A percentile compares a stretch with the other conserved stretches of the same genome.
These are phyloP conservation scores for Styela plicata DNA, from an alignment of 23 tunicate species.

Conservation along the genomic window DNA sequence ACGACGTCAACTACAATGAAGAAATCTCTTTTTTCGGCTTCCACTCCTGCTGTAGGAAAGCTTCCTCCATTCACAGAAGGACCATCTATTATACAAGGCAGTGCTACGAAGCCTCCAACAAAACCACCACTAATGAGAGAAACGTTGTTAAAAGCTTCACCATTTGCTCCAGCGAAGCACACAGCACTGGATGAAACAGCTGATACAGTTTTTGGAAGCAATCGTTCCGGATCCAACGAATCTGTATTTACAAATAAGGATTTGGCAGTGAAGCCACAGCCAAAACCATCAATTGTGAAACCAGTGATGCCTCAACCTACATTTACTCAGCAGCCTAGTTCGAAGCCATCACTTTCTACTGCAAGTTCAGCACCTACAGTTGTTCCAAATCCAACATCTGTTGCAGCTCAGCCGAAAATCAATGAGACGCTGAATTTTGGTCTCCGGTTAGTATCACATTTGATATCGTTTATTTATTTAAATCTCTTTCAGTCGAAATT, in stretches of 20 bases:
- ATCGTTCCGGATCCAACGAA: neutral
- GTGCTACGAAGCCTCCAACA: neutral
- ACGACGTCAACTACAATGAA: neutral
- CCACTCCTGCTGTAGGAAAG: slow-evolving; percentile 7
- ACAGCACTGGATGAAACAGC: neutral
- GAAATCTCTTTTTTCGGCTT: slow-evolving; percentile 3
- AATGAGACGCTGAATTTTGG: neutral
- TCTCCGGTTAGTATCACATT: neutral
- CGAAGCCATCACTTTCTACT: neutral
- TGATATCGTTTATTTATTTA: no score
- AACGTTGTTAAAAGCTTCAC: neutral
- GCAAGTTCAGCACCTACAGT: neutral
- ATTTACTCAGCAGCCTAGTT: neutral
- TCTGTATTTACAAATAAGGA: neutral
- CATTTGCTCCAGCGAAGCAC: slow-evolving; percentile 6
- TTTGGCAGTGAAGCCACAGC: neutral
- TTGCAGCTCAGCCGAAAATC: neutral
- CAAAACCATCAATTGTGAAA: neutral
- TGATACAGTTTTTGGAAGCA: neutral
- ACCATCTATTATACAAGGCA: neutral
- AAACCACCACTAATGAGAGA: slow-evolving; percentile 1
- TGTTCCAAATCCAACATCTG: neutral
- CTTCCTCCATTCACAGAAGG: neutral
- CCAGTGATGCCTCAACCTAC: neutral
- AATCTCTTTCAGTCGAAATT: no score